Conservation (phyloP, 2,888 invertebrate species). For the Malachius bipustulatus region DNA sequence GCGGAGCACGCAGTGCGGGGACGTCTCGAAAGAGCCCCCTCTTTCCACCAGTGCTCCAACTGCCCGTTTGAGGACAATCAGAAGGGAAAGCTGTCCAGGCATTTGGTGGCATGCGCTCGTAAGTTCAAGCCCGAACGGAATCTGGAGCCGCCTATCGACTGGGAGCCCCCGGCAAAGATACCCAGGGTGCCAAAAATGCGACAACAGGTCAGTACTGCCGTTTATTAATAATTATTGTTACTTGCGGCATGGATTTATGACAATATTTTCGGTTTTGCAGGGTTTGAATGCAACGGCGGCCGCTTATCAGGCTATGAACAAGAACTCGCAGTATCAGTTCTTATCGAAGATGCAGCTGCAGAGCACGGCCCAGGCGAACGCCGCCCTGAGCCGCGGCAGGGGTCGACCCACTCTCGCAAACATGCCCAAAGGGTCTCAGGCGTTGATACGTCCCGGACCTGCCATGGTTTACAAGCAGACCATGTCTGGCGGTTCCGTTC, state of each 20-base stretch:
- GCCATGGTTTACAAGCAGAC: constrained; percentile 61
- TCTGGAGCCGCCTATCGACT: constrained; percentile 74
- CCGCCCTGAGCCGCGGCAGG: constrained; percentile 29
- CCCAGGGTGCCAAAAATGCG: constrained; percentile 51
- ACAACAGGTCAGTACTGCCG: constrained; percentile 21
- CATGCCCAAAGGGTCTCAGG: constrained; percentile 9
- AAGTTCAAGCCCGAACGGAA: constrained; percentile 79
- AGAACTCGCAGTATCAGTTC: constrained; percentile 31
- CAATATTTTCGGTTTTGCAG: neutral
- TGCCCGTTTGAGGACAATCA: constrained; percentile 92
- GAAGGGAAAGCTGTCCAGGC: constrained; percentile 79
- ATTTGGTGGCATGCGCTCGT: constrained; percentile 76
- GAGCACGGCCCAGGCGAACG: constrained; percentile 21
- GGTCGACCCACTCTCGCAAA: constrained; percentile 34
- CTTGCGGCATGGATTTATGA: neutral
- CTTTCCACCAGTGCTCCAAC: constrained; percentile 83
- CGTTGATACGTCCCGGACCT: constrained; percentile 26
- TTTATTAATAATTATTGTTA: neutral
- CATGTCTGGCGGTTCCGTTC: constrained; percentile 43
- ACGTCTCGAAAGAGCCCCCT: constrained; percentile 70
- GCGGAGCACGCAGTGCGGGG: constrained; percentile 76
- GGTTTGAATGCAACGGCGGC: constrained; percentile 23
- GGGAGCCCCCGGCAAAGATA: constrained; percentile 91
- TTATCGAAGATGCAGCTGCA: constrained; percentile 33
- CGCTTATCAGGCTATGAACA: constrained; percentile 39